Conservation (phyloP, 2,797 vertebrate genomes). For the Muscicapa striata region DNA sequence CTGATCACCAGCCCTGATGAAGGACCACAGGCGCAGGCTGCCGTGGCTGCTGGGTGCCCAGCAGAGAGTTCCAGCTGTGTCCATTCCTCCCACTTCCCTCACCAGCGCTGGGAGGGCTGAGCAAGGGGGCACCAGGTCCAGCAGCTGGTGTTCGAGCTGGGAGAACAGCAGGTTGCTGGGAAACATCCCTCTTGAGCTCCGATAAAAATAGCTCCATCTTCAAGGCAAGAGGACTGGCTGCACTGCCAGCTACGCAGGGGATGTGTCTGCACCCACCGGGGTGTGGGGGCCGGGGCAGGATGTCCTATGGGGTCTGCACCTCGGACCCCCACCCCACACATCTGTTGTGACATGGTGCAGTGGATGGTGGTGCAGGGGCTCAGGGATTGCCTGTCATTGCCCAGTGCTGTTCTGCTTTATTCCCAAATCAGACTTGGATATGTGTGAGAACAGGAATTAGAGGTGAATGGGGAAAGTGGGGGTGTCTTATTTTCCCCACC, state of each 20-base stretch:
- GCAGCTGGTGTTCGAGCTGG: slow-evolving; percentile 2
- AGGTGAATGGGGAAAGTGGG: background rate
- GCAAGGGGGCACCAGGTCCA: background rate
- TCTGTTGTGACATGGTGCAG: fast-evolving
- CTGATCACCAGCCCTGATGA: fast-evolving
- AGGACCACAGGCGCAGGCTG: background rate
- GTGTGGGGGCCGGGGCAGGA: fast-evolving
- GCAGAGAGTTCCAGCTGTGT: fast-evolving
- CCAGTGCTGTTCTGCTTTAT: background rate
- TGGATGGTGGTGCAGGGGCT: fast-evolving
- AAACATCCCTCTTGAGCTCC: slow-evolving; percentile 65
- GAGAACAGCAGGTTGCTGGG: slow-evolving; percentile 63
- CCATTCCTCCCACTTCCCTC: background rate
- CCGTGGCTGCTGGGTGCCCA: background rate
- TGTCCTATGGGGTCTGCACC: fast-evolving
- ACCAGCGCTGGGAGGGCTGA: background rate
- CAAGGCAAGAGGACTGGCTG: slow-evolving; percentile 31
- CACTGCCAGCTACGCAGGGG: background rate
- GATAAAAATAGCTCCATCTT: slow-evolving; percentile 65
- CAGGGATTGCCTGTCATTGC: background rate
- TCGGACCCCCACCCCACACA: fast-evolving
- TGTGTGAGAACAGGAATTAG: background rate
- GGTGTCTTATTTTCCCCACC: background rate
- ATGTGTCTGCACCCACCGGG: background rate
- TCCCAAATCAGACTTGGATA: background rate